Base-by-base conservation (phyloP, 2,888 invertebrate genomes). In the Brenthis daphne region DNA sequence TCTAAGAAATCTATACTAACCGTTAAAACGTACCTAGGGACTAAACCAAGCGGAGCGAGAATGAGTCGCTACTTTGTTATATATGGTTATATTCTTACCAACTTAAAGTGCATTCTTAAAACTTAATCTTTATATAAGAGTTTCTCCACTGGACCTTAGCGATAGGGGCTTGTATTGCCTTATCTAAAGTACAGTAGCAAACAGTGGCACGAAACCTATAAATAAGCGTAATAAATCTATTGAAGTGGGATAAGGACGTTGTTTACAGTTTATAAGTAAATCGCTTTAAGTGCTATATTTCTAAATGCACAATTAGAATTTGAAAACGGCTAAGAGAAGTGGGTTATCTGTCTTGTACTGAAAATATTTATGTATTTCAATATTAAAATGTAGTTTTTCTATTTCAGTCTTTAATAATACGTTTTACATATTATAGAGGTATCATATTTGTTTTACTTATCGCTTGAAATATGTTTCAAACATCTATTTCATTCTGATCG, bases 201-300 rank as follows among this genome's bases (percentile, higher is more conserved):
- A 61, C 66, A 47, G 43, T 55, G 48, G 51, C 65, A 65, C 50
- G 50, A 57, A 66, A 58, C 43, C 65, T 53, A 53, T 66, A 66
- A 58, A 58, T 65, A 58, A 55, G 57, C 43, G 0, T 33, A 57
- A 67, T 70, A 70, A 70, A 67, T 70, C 70, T 67, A 64, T 67
- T 33, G 64, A 43, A 47, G 37, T 53, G 33, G 55, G 70, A 67
- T 67, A 63, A 69, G 57, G 20, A 43, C 20, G 53, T 53, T 53
- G 24, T 53, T 58, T 56, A 67, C 60, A 63, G 56, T 69, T 65
- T 64, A 58, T 70, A 64, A 43, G 37, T 43, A 43, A 50, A 66
- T 67, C n/a, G 61, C 14, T 58, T 70, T 16, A 56, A 69, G 37
- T 6, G 37, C 29, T 48, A 48, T 54, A 13, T 63, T 63, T 63